Percentiles rank a stretch among this genome's conserved stretches.
Evolutionary conservation across 2,888 invertebrate species (phyloP).

Genomic region (Chloroclysta siterata): DNA sequence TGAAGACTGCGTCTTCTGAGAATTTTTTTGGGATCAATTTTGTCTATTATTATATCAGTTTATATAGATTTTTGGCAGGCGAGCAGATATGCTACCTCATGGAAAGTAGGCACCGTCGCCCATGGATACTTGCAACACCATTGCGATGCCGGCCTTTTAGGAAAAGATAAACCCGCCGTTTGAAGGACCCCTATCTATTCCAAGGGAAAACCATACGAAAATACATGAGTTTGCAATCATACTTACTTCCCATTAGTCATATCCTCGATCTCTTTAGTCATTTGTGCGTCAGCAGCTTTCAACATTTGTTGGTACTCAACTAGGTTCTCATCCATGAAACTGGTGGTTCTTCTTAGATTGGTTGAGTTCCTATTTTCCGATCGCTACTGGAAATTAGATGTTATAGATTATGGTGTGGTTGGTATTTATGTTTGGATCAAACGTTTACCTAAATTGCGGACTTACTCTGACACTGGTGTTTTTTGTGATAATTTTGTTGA

Average conservation of each 20-base stretch:
- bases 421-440: slow-evolving; percentile 16
- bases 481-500: slow-evolving; percentile 74
- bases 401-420: slow-evolving; percentile 48
- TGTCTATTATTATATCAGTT: no score
- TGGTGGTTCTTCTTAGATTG: slow-evolving; percentile 81
- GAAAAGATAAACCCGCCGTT: no score
- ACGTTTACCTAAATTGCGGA: slow-evolving; percentile 34
- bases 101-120: no score
- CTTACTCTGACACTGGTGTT: slow-evolving; percentile 67
- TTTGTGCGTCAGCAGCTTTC: slow-evolving; percentile 89
- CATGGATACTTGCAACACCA: no score
- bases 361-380: slow-evolving; percentile 72
- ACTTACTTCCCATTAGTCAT: slow-evolving; percentile 91
- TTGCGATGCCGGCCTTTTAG: no score
- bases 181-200: no score
- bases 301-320: slow-evolving; percentile 88
- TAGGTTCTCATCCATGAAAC: slow-evolving; percentile 88
- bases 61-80: no score
- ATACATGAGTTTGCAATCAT: no score
- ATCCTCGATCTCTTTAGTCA: slow-evolving; percentile 91
- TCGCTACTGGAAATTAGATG: slow-evolving; percentile 75
- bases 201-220: no score
- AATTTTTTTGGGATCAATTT: no score
- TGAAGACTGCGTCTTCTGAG: no score
- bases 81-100: no score